Evolutionary conservation across 2,888 invertebrate species (phyloP).

Genomic region (Drosophila tripunctata): DNA sequence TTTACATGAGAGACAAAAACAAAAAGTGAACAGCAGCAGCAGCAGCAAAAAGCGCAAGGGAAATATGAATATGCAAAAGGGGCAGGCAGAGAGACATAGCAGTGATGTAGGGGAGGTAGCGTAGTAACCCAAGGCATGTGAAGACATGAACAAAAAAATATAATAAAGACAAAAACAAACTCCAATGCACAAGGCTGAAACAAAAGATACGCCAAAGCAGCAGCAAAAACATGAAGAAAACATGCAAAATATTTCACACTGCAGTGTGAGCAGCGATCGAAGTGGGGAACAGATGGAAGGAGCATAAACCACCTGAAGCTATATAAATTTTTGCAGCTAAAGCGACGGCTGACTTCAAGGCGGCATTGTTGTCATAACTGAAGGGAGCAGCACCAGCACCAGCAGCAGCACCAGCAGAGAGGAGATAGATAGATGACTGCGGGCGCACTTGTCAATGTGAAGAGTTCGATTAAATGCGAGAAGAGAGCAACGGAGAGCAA

Average conservation of each 20-base stretch:
- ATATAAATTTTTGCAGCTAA: conserved; percentile 45
- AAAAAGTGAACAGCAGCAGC: conserved; percentile 21
- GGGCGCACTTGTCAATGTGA: conserved; percentile 60
- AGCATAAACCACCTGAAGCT: conserved; percentile 63
- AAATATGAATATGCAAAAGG: conserved; percentile 71
- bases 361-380: conserved; percentile 55
- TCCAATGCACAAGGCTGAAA: conserved; percentile 49
- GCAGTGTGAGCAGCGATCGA: conserved; percentile 1
- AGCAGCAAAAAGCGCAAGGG: conserved; percentile 56
- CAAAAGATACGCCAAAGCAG: conserved; percentile 47
- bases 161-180: conserved; percentile 24
- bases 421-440: conserved; percentile 35
- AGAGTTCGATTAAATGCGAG: conserved; percentile 55
- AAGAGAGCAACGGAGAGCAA: conserved; percentile 16
- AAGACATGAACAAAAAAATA: conserved; percentile 9
- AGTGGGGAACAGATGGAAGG: neutral
- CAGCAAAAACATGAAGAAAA: conserved; percentile 21
- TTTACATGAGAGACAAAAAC: conserved; percentile 62
- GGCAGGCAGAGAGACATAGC: neutral
- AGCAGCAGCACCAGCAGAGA: neutral
- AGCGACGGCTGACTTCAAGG: conserved; percentile 53
- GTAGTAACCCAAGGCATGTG: neutral
- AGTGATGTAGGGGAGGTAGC: neutral
- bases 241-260: conserved; percentile 56
- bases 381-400: neutral